These are phyloP conservation scores for Bombus waltoni DNA, from an alignment of 1,140 invertebrate genomes.

Conservation along the genomic window DNA sequence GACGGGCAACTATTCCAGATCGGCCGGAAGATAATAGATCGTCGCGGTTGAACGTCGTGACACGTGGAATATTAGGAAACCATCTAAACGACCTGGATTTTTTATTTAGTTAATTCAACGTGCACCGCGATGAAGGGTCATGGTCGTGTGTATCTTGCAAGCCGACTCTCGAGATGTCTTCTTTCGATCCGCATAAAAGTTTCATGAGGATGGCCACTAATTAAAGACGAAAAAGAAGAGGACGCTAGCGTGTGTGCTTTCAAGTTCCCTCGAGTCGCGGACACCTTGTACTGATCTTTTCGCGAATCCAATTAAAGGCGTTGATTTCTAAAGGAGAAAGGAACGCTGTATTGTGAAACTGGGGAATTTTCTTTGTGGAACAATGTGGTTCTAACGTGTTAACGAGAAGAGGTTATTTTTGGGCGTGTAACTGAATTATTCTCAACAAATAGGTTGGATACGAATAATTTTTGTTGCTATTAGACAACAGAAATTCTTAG, in stretches of 20 bases:
- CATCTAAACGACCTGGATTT: slow-evolving; percentile 54
- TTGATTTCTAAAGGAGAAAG: not conserved
- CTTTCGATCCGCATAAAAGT: slow-evolving; percentile 55
- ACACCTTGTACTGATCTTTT: slow-evolving; percentile 23
- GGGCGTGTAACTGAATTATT: not conserved
- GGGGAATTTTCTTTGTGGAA: not conserved
- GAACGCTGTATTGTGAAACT: not conserved
- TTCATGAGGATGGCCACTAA: slow-evolving; percentile 48
- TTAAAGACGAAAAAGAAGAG: slow-evolving; percentile 29
- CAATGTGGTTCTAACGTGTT: not conserved
- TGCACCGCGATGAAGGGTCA: slow-evolving; percentile 42
- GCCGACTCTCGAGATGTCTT: slow-evolving; percentile 36
- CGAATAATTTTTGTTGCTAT: not conserved
- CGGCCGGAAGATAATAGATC: not conserved
- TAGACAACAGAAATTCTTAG: too few relatives aligned
- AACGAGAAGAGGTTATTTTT: not conserved
- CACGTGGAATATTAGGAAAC: slow-evolving; percentile 50
- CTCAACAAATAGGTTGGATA: too few relatives aligned
- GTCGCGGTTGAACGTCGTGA: not conserved
- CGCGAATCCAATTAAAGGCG: slow-evolving; percentile 33
- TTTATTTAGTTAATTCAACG: slow-evolving; percentile 48
- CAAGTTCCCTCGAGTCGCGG: not conserved
- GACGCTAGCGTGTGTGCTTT: not conserved
- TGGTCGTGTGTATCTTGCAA: slow-evolving; percentile 43
- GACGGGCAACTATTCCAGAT: not conserved